phyloP scores from a whole-genome alignment of 2,888 invertebrate genomes.

The Melanophora roralis region DNA sequence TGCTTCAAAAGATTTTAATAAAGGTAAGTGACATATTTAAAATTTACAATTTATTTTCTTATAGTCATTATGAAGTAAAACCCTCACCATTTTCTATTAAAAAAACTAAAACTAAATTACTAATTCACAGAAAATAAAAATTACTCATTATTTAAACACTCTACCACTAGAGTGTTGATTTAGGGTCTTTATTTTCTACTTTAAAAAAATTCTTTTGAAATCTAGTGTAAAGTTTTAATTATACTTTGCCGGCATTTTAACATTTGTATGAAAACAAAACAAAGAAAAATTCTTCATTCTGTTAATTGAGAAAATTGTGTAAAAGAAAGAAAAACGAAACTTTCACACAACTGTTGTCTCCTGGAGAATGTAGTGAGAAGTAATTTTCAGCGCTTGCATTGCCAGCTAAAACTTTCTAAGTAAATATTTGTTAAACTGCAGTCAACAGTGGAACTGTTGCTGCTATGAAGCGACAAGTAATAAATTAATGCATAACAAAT shows the following conservation, averaged over 20 bases:
- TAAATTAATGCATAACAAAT: conserved; percentile 58
- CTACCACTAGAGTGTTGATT: conserved; percentile 36
- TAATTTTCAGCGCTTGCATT: conserved; percentile 17
- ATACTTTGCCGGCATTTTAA: conserved; percentile 30
- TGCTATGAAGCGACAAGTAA: conserved; percentile 29
- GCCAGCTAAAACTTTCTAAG: conserved; percentile 57
- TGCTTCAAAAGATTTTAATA: conserved; percentile 19
- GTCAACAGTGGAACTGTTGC: conserved; percentile 19
- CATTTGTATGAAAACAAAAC: conserved; percentile 23
- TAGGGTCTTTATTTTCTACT: conserved; percentile 13
- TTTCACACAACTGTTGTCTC: conserved; percentile 16
- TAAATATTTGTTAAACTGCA: conserved; percentile 55
- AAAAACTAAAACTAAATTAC: too few relatives aligned
- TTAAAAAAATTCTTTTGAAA: background rate
- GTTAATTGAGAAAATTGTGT: conserved; percentile 10
- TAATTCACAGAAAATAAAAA: background rate
- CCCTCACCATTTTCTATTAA: background rate
- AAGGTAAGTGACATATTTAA: conserved; percentile 12
- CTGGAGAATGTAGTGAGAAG: conserved; percentile 41
- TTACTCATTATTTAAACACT: conserved; percentile 15
- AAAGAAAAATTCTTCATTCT: background rate
- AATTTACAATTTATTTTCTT: background rate
- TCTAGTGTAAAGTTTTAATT: conserved; percentile 51
- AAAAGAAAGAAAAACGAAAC: conserved; percentile 31
- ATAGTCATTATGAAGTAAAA: background rate